Evolutionary conservation across 2,113 vertebrate species (phyloP), one percentile per base, ranked within the genome.

Genomic region (Lasiurus cinereus): DNA sequence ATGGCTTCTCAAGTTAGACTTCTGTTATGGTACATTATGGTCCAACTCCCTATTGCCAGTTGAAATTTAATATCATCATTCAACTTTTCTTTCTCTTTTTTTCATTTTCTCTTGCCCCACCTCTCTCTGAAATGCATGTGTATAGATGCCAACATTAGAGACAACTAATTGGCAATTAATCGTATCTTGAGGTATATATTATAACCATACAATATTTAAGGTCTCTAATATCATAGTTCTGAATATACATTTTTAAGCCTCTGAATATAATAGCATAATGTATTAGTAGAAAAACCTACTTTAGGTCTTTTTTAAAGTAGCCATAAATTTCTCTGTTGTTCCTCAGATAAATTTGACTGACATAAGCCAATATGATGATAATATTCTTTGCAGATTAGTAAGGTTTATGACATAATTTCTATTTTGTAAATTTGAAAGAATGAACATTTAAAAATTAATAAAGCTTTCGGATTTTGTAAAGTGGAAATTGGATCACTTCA

Each of bases 401-500:
- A 22, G 27, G 3, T 92, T 98, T 98, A 76, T 94, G 70, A 90
- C 83, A 67, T 82, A 48, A 96, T 84, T 97, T 96, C 31, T 96
- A 94, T 96, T 97, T 96, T 89, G 10, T 52, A 91, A 69, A 93
- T 66, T 96, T 97, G 82, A 95, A 96, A 96, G 50, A 90, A 22
- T n/a, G 0, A 54, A 83, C 13, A 82, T 90, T 88, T 88, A 80
- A 76, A 94, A 79, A 90, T 46, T 36, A 96, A 90, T 85, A 22
- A 91, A 36, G 0, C 8, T 83, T 54, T 98, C n/a, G 24, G 90
- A n/a, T 13, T 96, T 92, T 95, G 6, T 91, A 66, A 3, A 79
- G 27, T 67, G n/a, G 24, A 39, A 96, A 94, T 77, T 96, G 80
- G 94, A 62, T 8, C 72, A 78, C 15, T 92, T 66, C 86, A 43